Base-by-base conservation (phyloP, 1,140 invertebrate species). In the Delia radicum region DNA sequence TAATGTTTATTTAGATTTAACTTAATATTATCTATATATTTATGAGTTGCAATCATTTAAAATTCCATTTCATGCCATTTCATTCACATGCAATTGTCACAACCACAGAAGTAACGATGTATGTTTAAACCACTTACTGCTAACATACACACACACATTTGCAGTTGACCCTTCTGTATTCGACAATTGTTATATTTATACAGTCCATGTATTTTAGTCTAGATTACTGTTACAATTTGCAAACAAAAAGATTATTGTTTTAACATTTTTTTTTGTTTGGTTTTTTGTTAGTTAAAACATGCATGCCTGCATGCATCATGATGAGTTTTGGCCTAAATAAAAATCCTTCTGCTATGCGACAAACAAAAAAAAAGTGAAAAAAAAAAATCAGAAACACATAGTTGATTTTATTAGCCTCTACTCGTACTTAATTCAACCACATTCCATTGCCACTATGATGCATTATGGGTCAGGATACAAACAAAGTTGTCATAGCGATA, bases 161-260 rank as follows among this genome's bases (percentile, higher is more conserved):
- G 3, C 3, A 37, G 48, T 55, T 55, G 48, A 55, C 48, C 48
- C 48, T 21, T 21, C 48, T 55, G 48, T 55, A 18, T 55, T 42
- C n/a, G 48, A 55, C 48, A 55, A 55, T 55, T 18, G n/a, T 21
- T 55, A 18, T 21, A 21, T 55, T n/a, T n/a, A n/a, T 21, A 21
- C 3, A 42, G 48, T 21, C 48, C 48, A 55, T 55, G 48, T 55
- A 55, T 55, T 55, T 55, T 55, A 55, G 48, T 55, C n/a, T 55
- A 55, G 48, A 55, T 55, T 55, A 55, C 48, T 55, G 48, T 55
- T 55, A 55, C 48, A 55, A 55, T 55, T 55, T 21, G 48, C 48
- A 55, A 55, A 55, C 48, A 55, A 55, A 55, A 55, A 21, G 48
- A 55, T 55, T 55, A 55, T 55, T 55, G 48, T 55, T 55, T 21